These are phyloP conservation scores for Microchrysa polita DNA, from an alignment of 2,888 invertebrate species.

Conservation along the genomic window DNA sequence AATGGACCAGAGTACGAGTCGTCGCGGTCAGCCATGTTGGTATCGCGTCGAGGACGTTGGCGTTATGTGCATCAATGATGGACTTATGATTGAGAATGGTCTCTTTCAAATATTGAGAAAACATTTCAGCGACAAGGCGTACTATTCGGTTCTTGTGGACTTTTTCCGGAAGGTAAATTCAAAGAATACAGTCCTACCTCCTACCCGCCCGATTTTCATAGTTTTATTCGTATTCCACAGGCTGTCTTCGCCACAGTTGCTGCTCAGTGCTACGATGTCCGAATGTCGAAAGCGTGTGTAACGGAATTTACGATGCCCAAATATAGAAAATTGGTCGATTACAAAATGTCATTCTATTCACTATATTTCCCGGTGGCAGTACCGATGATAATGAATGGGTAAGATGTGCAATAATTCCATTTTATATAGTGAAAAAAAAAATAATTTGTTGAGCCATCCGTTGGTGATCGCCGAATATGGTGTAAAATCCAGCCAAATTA, in stretches of 20 bases:
- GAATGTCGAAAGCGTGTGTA: background rate
- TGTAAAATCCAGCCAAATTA: too few species aligned
- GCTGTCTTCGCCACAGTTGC: background rate
- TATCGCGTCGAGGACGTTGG: background rate
- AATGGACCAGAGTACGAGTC: background rate
- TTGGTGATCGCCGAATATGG: too few species aligned
- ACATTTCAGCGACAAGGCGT: background rate
- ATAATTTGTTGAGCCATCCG: too few species aligned
- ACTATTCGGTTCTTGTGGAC: background rate
- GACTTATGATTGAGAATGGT: background rate
- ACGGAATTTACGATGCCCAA: background rate
- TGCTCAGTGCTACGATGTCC: background rate
- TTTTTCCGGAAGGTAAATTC: background rate
- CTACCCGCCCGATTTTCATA: background rate
- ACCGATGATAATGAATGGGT: slow-evolving; percentile 86
- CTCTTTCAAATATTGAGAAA: background rate
- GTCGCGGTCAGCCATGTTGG: background rate
- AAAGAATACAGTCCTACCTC: background rate
- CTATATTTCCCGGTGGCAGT: slow-evolving; percentile 91
- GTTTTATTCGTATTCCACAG: background rate
- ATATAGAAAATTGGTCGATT: background rate
- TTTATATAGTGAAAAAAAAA: too few species aligned
- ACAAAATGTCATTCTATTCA: slow-evolving; percentile 91
- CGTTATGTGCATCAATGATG: background rate
- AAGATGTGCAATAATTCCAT: too few species aligned